These are phyloP conservation scores for Phaethornis superciliosus DNA, from an alignment of 2,113 vertebrate species.

Conservation along the genomic window DNA sequence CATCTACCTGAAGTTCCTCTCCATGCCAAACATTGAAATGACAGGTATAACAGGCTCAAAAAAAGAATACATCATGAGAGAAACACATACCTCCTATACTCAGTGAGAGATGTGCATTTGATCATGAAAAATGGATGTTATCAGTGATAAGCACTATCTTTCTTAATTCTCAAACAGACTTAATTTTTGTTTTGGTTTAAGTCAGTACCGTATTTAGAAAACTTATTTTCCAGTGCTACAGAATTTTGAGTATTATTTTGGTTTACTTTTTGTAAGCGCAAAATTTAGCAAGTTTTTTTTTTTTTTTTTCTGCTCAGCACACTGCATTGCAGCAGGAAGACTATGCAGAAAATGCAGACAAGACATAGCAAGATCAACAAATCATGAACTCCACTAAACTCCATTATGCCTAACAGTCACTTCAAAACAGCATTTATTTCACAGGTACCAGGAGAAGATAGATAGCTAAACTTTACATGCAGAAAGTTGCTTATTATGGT, in stretches of 20 bases:
- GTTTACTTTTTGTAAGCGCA: neutral
- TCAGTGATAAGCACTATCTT: neutral
- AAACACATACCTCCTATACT: neutral
- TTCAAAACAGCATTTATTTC: neutral
- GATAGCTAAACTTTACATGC: neutral
- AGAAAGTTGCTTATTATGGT: neutral
- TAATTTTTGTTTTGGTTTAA: neutral
- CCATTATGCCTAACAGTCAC: neutral
- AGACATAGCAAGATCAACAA: neutral
- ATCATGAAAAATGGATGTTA: neutral
- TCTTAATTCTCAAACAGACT: neutral
- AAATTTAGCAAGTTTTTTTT: conserved; percentile 23
- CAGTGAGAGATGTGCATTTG: neutral
- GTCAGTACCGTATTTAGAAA: neutral
- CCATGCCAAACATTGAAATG: neutral
- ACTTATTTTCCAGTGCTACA: neutral
- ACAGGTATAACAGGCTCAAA: neutral
- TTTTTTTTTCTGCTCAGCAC: neutral
- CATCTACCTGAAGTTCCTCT: neutral
- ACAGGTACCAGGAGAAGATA: neutral
- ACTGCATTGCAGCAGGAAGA: conserved; percentile 56
- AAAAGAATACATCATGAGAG: neutral
- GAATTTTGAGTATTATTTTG: neutral
- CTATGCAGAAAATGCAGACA: conserved; percentile 15
- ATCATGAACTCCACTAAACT: neutral